Evolutionary conservation across 1,140 invertebrate genomes (phyloP), one percentile per base, ranked within the genome.

Genomic region (Lepidotrigona ventralis): DNA sequence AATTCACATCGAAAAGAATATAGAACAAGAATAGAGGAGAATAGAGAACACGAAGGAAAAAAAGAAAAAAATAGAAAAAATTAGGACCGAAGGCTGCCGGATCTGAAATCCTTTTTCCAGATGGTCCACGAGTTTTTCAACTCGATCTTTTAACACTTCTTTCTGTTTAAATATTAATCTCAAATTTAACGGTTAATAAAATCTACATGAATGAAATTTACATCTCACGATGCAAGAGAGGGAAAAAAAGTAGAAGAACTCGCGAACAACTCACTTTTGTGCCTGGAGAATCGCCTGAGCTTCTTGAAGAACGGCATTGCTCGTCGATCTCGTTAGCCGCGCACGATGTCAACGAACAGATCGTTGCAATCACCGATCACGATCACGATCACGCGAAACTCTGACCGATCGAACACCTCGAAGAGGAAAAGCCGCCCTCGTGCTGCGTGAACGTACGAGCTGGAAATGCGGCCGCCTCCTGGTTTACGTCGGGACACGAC

Each of bases 241-340:
- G 39, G 8, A 0, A 46, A 56, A 17, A 58, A 58, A 51, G 56
- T n/a, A 17, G n/a, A 23, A 64, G 6, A 17, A 2, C 17, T 33
- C 33, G 4, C 8, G 17, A 23, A 58, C 8, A 17, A 93, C 93
- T 93, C 84, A 93, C 93, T 93, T 85, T 92, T 91, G 74, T 93
- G 92, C 73, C 90, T 90, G 58, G 93, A 86, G 75, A 93, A 93
- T 88, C 90, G 90, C n/a, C 87, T 75, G n/a, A 93, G 80, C 81
- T 93, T 93, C 73, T 93, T 93, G 78, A 93, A 93, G 80, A 93
- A 92, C 56, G 91, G 91, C 93, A 93, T 46, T 93, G 39, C 79
- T 87, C 29, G n/a, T 17, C 51, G 46, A n/a, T 46, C 21, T 19
- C 21, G 64, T 53, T 46, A 46, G 39, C 39, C 39, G 39, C 39